Base-by-base conservation (phyloP, 2,113 vertebrate genomes). In the Haemorhous mexicanus region DNA sequence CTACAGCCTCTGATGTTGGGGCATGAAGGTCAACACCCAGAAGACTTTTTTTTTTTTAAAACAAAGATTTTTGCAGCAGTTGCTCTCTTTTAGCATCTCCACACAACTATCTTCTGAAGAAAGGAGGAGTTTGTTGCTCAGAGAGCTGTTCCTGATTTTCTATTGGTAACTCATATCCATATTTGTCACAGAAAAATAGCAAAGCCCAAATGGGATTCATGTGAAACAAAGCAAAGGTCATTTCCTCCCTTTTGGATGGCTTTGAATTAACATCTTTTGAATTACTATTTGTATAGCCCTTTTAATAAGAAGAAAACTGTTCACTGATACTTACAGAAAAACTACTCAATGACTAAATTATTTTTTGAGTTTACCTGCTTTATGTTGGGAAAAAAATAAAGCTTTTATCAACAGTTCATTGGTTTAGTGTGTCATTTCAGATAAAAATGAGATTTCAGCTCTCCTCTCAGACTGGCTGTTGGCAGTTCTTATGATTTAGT, bases 1-100 rank as follows among this genome's bases (percentile, higher is more conserved):
- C 98, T 75, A 97, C 97, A 62, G 97, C 97, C 76, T 99, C 98
- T 10, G 98, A 99, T 70, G 98, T 98, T 5, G 99, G 99, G 61
- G 99, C 99, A 11, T 99, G 98, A 98, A 96, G 50, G 16, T 52
- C 84, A 96, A 92, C 77, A 53, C 50, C 67, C 47, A 69, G 84
- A 82, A 67, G 53, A 53, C 35, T 41, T 50, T 20, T 23, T 23
- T 23, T 23, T 50, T 43, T 16, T 1, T 28, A 18, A 59, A 27
- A 26, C 6, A 19, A 61, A 50, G 9, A 82, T 80, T 63, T 72
- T 88, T 86, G 49, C 87, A 85, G 30, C 33, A 92, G 41, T 80
- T 26, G 9, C 75, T 92, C 76, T 81, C 28, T 39, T 3, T 75
- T 81, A 46, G 30, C 84, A 83, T 79, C 26, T 37, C 64, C 56